phyloP scores from a whole-genome alignment of 2,113 vertebrate genomes.

The Neodontobutis hainanensis region DNA sequence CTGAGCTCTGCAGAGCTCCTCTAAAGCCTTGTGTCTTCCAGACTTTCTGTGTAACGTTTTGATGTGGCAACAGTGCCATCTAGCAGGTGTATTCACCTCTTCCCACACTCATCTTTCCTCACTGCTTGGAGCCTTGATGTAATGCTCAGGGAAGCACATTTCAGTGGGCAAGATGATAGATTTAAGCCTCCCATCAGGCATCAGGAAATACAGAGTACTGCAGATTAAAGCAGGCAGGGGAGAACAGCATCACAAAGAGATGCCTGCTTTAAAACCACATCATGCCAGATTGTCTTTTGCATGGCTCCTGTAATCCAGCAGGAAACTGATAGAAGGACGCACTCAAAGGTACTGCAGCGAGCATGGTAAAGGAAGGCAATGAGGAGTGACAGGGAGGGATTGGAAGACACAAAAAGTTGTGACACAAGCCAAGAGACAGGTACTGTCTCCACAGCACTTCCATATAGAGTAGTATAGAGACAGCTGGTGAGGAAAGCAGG shows the following conservation, averaged over 20 bases:
- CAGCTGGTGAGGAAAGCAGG: constrained; percentile 48
- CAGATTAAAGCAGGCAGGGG: constrained; percentile 72
- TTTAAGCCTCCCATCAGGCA: constrained; percentile 76
- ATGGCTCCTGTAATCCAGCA: constrained; percentile 71
- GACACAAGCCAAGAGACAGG: constrained; percentile 66
- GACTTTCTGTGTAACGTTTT: neutral
- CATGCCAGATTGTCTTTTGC: constrained; percentile 73
- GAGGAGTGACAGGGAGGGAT: constrained; percentile 68
- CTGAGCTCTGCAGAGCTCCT: constrained; percentile 26
- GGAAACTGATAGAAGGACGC: constrained; percentile 76
- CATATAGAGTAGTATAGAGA: constrained; percentile 46
- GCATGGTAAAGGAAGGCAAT: constrained; percentile 57
- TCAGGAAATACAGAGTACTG: constrained; percentile 69
- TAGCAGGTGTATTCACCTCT: constrained; percentile 64
- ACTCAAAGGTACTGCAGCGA: constrained; percentile 61
- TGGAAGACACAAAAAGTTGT: constrained; percentile 66
- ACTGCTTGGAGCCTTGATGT: constrained; percentile 65
- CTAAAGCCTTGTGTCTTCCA: neutral
- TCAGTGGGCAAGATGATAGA: constrained; percentile 74
- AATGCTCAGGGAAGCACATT: constrained; percentile 73
- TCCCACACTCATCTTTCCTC: constrained; percentile 18
- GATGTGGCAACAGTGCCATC: constrained; percentile 81
- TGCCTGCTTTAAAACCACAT: constrained; percentile 70
- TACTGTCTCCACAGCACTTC: constrained; percentile 48
- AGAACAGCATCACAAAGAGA: constrained; percentile 62